A percentile compares a stretch with the other conserved stretches of the same genome.
phyloP scores from a whole-genome alignment of 30 jellyfish, hydroid and myxozoan species.

The Turritopsis rubra region DNA sequence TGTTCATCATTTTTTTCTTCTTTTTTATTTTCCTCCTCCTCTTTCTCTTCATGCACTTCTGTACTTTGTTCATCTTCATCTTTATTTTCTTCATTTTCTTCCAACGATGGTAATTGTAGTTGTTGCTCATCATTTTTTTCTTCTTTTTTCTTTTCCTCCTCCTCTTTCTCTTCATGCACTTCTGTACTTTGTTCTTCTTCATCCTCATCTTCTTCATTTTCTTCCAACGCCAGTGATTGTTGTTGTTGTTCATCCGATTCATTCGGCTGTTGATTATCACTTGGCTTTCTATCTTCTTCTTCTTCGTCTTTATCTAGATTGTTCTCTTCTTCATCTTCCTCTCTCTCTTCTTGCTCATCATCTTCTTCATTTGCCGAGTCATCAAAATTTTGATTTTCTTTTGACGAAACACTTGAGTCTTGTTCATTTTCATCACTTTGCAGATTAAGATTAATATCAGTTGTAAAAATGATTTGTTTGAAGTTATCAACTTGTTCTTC shows the following conservation, averaged over 20 bases:
- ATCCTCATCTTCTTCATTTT: slow-evolving; percentile 1
- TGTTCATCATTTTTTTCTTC: not conserved
- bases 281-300: slow-evolving; percentile 2
- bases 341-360: not conserved
- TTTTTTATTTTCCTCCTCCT: not conserved
- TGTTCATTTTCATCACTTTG: not conserved
- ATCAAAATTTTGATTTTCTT: too few relatives aligned
- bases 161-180: not conserved
- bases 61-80: too few relatives aligned
- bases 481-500: not conserved
- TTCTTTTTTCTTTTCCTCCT: not conserved
- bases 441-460: not conserved
- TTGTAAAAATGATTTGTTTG: not conserved
- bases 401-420: too few relatives aligned
- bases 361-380: not conserved
- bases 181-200: not conserved
- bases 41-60: too few relatives aligned
- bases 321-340: not conserved
- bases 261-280: not conserved
- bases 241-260: not conserved
- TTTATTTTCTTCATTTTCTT: not conserved
- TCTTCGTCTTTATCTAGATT: not conserved
- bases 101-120: not conserved
- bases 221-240: not conserved
- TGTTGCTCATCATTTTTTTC: not conserved